Conservation (phyloP, 2,113 vertebrate species). For the Recurvirostra avosetta region DNA sequence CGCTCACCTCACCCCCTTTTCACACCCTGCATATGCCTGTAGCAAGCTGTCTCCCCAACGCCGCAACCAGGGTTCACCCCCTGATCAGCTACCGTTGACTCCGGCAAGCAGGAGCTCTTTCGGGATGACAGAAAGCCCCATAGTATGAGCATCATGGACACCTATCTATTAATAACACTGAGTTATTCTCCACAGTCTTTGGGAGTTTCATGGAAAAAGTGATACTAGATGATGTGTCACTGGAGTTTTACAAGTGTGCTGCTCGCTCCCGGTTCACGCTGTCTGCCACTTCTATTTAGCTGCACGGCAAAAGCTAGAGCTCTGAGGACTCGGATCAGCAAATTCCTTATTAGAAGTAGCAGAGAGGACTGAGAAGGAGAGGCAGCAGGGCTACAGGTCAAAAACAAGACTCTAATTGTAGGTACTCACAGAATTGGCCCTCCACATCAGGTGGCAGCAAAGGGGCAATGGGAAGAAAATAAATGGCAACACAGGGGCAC, state of each 20-base stretch:
- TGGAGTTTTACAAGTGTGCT: background rate
- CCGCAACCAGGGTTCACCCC: background rate
- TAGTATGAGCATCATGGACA: background rate
- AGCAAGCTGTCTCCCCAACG: background rate
- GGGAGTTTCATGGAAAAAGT: background rate
- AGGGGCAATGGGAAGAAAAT: background rate
- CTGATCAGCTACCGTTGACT: background rate
- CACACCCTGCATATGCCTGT: too few relatives aligned
- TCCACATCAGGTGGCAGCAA: background rate
- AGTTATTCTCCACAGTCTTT: background rate
- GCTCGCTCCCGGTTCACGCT: background rate
- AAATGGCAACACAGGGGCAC: background rate
- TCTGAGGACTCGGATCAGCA: background rate
- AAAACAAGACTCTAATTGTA: background rate
- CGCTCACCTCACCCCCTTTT: background rate
- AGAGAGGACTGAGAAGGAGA: background rate
- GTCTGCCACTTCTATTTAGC: background rate
- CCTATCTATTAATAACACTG: accelerated
- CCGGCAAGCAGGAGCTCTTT: background rate
- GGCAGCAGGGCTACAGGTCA: background rate
- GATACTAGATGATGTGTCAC: background rate
- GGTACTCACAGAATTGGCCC: background rate
- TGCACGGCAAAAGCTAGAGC: background rate
- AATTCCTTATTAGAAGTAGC: background rate
- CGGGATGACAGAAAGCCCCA: accelerated